Conservation (phyloP, 2,113 vertebrate species). For the Manacus vitellinus region DNA sequence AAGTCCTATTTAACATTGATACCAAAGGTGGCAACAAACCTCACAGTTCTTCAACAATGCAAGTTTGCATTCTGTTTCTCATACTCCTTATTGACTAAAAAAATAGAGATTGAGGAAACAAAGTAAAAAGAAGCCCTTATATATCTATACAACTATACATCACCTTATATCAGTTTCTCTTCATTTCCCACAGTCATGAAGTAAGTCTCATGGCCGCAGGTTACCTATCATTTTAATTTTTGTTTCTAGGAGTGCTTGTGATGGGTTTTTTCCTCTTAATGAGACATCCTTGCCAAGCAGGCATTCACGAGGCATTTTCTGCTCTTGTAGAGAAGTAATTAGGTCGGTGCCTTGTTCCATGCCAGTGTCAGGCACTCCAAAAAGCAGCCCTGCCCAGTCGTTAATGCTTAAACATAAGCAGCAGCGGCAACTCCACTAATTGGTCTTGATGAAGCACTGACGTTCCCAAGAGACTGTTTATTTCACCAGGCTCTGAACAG, state of each 20-base stretch:
- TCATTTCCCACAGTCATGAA: slow-evolving; percentile 74
- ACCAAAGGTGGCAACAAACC: neutral
- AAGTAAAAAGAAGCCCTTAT: slow-evolving; percentile 25
- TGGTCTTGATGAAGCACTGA: slow-evolving; percentile 79
- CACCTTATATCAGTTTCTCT: slow-evolving; percentile 54
- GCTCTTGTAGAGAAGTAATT: slow-evolving; percentile 81
- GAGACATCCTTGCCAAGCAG: slow-evolving; percentile 82
- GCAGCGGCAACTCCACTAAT: slow-evolving; percentile 77
- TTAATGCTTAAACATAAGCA: slow-evolving; percentile 79
- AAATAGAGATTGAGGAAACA: neutral
- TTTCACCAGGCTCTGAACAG: slow-evolving; percentile 70
- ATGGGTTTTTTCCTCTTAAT: slow-evolving; percentile 75
- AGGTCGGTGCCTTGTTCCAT: slow-evolving; percentile 80
- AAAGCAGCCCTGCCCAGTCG: slow-evolving; percentile 76
- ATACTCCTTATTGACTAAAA: slow-evolving; percentile 39
- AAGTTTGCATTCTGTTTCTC: slow-evolving; percentile 18
- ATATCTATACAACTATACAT: neutral
- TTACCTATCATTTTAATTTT: slow-evolving; percentile 80
- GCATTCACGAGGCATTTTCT: slow-evolving; percentile 80
- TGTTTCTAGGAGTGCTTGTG: slow-evolving; percentile 74
- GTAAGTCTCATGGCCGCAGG: slow-evolving; percentile 73
- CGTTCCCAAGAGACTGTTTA: slow-evolving; percentile 76
- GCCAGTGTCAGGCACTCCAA: slow-evolving; percentile 76
- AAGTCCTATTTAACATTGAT: neutral
- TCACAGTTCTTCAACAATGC: neutral